Percentiles rank a stretch among this genome's conserved stretches.
Conservation (phyloP, 2,113 vertebrate species). For the Halichoerus grypus region DNA sequence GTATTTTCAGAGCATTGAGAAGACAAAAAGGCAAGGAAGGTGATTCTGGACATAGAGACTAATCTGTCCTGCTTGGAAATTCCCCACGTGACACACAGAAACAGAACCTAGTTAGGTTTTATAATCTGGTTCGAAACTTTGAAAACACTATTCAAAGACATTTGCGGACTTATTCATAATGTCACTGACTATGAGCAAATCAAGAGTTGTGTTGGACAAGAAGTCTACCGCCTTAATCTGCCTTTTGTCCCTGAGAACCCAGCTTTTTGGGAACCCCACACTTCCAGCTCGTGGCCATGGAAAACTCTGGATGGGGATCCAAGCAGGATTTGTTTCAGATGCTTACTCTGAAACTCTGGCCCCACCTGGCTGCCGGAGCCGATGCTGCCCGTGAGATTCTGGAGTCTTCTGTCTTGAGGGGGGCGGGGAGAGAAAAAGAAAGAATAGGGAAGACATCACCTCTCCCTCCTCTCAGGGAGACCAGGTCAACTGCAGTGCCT, state of each 20-base stretch:
- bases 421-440: neutral
- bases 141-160: neutral
- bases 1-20: slow-evolving; percentile 29
- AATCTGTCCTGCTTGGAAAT: neutral
- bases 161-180: neutral
- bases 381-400: neutral
- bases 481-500: neutral
- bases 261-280: neutral
- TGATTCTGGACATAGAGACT: neutral
- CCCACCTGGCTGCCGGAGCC: neutral
- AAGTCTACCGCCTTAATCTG: neutral
- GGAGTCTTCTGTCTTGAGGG: neutral
- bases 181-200: neutral
- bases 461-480: neutral
- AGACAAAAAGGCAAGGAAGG: neutral
- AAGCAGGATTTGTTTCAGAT: neutral
- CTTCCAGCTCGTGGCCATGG: neutral
- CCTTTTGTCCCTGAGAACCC: neutral
- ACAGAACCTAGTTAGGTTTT: neutral
- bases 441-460: neutral
- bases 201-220: neutral
- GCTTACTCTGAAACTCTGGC: neutral
- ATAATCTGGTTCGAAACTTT: neutral
- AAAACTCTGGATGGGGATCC: neutral
- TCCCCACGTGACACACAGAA: neutral